phyloP scores from a whole-genome alignment of 1,140 invertebrate species.

The Caerostris darwini region DNA sequence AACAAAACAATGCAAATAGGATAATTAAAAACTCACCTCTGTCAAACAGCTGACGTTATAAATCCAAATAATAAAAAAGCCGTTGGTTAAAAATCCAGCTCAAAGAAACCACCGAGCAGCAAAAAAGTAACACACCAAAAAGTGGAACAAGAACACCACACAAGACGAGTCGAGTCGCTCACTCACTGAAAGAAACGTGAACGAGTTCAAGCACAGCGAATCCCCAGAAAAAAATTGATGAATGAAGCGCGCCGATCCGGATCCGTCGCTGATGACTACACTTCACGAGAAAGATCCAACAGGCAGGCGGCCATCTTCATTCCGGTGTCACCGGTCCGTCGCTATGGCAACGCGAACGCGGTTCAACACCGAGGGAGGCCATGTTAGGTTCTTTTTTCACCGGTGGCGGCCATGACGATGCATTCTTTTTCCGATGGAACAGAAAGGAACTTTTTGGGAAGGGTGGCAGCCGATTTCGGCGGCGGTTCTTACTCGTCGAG shows the following conservation, averaged over 20 bases:
- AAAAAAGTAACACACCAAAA: not conserved
- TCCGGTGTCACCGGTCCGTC: slow-evolving; percentile 66
- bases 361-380: slow-evolving; percentile 28
- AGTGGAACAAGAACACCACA: not conserved
- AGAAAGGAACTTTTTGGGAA: not conserved
- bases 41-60: not conserved
- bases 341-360: slow-evolving; percentile 62
- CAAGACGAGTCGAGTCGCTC: not conserved
- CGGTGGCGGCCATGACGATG: not conserved
- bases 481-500: not conserved
- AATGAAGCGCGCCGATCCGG: slow-evolving; percentile 20
- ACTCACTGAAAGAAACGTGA: not conserved
- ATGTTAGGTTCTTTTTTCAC: slow-evolving; percentile 11
- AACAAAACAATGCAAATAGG: no score
- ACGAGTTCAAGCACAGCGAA: slow-evolving; percentile 10
- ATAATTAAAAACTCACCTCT: not conserved
- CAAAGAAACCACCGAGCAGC: no score
- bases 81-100: not conserved
- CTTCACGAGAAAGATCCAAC: slow-evolving; percentile 26
- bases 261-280: slow-evolving; percentile 57
- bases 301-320: slow-evolving; percentile 47
- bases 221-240: slow-evolving; percentile 16
- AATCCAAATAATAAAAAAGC: not conserved
- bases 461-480: slow-evolving; percentile 17
- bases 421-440: not conserved